These are phyloP conservation scores for Drosophila ironensis DNA, from an alignment of 1,140 invertebrate genomes.

Conservation along the genomic window DNA sequence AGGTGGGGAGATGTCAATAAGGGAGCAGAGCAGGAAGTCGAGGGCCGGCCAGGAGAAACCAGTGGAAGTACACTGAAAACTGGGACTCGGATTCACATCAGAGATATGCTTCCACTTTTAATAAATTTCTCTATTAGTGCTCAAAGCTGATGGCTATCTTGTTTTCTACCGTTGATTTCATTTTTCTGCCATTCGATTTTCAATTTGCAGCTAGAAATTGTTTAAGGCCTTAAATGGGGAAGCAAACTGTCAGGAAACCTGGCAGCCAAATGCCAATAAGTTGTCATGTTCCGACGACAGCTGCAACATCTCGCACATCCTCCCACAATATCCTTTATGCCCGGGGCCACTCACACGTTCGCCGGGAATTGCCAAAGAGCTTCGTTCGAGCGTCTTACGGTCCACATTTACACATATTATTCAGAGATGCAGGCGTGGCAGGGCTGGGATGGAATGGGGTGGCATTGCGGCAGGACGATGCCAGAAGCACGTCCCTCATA, in stretches of 20 bases:
- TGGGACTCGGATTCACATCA: not conserved
- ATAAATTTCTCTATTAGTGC: not conserved
- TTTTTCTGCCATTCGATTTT: slow-evolving; percentile 38
- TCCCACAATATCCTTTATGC: slow-evolving; percentile 19
- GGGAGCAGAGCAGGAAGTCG: slow-evolving; percentile 14
- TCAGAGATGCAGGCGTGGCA: slow-evolving; percentile 17
- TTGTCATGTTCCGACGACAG: slow-evolving; percentile 47
- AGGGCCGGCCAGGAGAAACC: not conserved
- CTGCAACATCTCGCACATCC: slow-evolving; percentile 46
- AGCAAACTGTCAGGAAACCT: slow-evolving; percentile 11
- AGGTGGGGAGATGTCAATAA: slow-evolving; percentile 39
- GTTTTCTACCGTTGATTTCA: not conserved
- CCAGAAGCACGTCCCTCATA: slow-evolving; percentile 48
- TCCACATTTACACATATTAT: slow-evolving; percentile 31
- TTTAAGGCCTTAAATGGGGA: slow-evolving; percentile 24
- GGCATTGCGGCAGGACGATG: not conserved
- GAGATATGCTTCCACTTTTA: not conserved
- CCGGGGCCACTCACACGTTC: slow-evolving; percentile 37
- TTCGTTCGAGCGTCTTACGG: not conserved
- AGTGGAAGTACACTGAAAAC: not conserved
- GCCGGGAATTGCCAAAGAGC: slow-evolving; percentile 20
- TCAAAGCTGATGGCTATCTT: not conserved
- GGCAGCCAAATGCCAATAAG: slow-evolving; percentile 53
- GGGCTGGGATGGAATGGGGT: not conserved
- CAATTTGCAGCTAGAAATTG: slow-evolving; percentile 43